Percentiles rank a stretch among this genome's conserved stretches.
phyloP scores from a whole-genome alignment of 2,888 invertebrate genomes.

The Rapana venosa region DNA sequence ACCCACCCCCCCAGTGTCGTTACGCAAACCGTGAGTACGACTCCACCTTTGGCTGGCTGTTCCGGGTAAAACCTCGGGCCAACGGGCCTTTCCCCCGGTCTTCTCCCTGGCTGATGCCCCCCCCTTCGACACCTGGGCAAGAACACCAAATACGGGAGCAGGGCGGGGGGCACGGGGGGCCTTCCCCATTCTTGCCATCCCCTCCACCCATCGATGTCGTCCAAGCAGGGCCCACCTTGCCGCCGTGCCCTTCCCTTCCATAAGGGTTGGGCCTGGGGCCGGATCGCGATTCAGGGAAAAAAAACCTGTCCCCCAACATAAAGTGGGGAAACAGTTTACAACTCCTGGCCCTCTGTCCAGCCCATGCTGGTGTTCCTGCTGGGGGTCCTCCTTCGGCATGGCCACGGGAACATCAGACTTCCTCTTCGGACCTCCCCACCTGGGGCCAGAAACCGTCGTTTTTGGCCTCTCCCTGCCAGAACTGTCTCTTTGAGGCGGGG shows the following conservation, averaged over 20 bases:
- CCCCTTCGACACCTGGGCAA: slow-evolving; percentile 90
- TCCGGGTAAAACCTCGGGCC: slow-evolving; percentile 87
- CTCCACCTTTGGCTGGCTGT: slow-evolving; percentile 87
- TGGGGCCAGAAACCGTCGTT: slow-evolving; percentile 63
- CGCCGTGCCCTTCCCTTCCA: slow-evolving; percentile 69
- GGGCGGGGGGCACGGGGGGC: slow-evolving; percentile 92
- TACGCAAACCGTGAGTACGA: slow-evolving; percentile 38
- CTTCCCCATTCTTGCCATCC: slow-evolving; percentile 82
- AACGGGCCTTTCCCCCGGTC: slow-evolving; percentile 91
- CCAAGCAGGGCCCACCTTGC: slow-evolving; percentile 40
- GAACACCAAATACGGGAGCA: slow-evolving; percentile 90
- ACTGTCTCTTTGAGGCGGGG: slow-evolving; percentile 66
- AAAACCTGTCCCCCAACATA: slow-evolving; percentile 59
- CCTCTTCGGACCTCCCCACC: slow-evolving; percentile 86
- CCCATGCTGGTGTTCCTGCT: slow-evolving; percentile 89
- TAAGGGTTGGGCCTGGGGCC: slow-evolving; percentile 83
- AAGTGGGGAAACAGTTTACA: slow-evolving; percentile 82
- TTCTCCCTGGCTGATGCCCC: slow-evolving; percentile 93
- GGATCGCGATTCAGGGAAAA: slow-evolving; percentile 82
- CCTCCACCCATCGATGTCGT: slow-evolving; percentile 67
- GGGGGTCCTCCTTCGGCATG: slow-evolving; percentile 89
- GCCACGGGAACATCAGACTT: slow-evolving; percentile 94
- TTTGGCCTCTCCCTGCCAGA: slow-evolving; percentile 70
- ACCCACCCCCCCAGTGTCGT: slow-evolving; percentile 27
- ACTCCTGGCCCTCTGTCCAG: slow-evolving; percentile 87